phyloP scores from a whole-genome alignment of 2,888 invertebrate genomes.

The Oegoconia quadripuncta region DNA sequence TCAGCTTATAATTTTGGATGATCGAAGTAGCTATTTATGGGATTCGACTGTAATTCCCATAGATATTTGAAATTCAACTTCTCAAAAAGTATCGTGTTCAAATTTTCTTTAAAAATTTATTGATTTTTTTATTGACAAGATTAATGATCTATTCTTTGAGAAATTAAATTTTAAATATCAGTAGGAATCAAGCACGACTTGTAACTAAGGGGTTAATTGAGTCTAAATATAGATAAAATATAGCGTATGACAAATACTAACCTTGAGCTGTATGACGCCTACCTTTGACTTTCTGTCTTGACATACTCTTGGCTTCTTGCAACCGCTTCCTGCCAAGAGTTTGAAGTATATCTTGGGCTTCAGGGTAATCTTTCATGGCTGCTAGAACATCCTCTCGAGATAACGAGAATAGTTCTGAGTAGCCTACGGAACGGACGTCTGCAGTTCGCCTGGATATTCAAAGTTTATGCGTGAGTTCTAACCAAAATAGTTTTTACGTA shows the following conservation, averaged over 20 bases:
- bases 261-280: conserved; percentile 9
- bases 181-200: neutral
- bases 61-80: too few species aligned
- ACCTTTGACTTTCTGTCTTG: conserved; percentile 48
- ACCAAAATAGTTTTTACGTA: too few species aligned
- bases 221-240: neutral
- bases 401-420: conserved; percentile 95
- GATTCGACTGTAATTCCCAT: too few species aligned
- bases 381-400: conserved; percentile 96
- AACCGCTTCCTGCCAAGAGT: conserved; percentile 91
- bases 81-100: too few species aligned
- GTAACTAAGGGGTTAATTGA: neutral
- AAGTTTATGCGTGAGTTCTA: neutral
- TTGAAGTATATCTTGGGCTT: conserved; percentile 96
- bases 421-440: conserved; percentile 96
- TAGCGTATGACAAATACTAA: neutral
- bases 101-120: too few species aligned
- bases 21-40: too few species aligned
- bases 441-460: conserved; percentile 89
- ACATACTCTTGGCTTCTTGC: conserved; percentile 87
- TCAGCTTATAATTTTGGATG: too few species aligned
- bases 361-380: conserved; percentile 98
- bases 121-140: too few species aligned
- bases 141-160: too few species aligned
- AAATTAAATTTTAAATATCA: neutral